Conservation (phyloP, 2,113 vertebrate genomes). For the Thalassarche chlororhynchos region DNA sequence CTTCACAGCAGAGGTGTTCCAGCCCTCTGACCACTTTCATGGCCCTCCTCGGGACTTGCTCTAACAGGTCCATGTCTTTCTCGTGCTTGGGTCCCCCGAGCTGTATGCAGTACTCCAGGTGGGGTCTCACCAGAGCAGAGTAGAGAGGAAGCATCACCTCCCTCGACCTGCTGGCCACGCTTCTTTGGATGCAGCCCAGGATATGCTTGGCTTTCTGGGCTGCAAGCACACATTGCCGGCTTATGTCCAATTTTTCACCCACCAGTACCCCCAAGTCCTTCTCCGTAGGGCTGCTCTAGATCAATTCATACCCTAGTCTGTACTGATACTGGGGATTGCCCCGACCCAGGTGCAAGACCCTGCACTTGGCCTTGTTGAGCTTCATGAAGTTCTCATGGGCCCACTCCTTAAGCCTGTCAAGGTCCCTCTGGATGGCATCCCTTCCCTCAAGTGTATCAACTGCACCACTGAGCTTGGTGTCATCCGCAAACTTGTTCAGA, state of each 20-base stretch:
- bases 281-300: not conserved
- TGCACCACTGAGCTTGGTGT: not conserved
- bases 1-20: not conserved
- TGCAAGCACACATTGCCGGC: fast-evolving
- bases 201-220: not conserved
- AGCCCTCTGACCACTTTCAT: not conserved
- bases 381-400: not conserved
- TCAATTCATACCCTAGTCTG: not conserved
- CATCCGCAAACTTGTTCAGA: not conserved
- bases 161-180: fast-evolving
- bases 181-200: not conserved
- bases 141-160: not conserved
- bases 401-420: not conserved
- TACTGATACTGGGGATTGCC: no score
- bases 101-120: not conserved
- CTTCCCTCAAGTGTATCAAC: not conserved
- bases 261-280: not conserved
- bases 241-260: not conserved
- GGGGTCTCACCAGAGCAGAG: fast-evolving
- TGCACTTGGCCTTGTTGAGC: not conserved
- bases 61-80: not conserved
- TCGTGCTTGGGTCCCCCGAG: not conserved
- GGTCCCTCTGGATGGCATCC: not conserved
- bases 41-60: not conserved
- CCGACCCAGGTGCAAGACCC: not conserved